These are phyloP conservation scores for Temnothorax ravouxi DNA, from an alignment of 2,888 invertebrate genomes.

Conservation along the genomic window DNA sequence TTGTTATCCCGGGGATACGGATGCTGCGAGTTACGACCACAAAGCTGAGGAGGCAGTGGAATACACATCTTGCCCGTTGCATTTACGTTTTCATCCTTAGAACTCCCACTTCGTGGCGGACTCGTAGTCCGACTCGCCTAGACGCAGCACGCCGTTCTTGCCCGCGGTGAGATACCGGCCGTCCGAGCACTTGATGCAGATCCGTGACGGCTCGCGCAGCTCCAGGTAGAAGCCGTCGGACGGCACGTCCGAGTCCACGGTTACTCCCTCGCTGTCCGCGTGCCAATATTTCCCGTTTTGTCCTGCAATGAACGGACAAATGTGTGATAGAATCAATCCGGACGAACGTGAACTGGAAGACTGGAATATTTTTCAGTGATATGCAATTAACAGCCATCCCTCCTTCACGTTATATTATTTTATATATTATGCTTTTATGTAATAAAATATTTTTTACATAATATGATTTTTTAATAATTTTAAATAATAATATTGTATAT, in stretches of 20 bases:
- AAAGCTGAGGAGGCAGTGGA: conserved; percentile 68
- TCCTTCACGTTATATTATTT: background rate
- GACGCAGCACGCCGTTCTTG: conserved; percentile 96
- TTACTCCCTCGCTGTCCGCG: conserved; percentile 94
- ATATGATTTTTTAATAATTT: no score
- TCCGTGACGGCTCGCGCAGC: conserved; percentile 96
- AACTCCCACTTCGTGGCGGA: conserved; percentile 98
- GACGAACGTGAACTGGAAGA: background rate
- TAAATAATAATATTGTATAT: background rate
- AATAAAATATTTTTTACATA: background rate
- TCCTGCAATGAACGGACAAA: conserved; percentile 87
- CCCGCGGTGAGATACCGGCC: conserved; percentile 94
- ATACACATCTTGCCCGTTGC: conserved; percentile 96
- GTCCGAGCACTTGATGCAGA: conserved; percentile 94
- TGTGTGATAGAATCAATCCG: background rate
- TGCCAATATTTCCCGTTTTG: conserved; percentile 98
- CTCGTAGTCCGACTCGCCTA: conserved; percentile 92
- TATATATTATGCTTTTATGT: background rate
- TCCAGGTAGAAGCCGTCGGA: conserved; percentile 96
- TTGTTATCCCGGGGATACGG: conserved; percentile 60
- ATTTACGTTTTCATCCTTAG: conserved; percentile 88
- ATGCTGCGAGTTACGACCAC: conserved; percentile 65
- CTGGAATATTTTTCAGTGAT: background rate
- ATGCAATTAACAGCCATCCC: background rate
- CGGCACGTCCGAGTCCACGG: conserved; percentile 94